Base-by-base conservation (phyloP, 2,888 invertebrate species). In the Chrysomela aeneicollis region DNA sequence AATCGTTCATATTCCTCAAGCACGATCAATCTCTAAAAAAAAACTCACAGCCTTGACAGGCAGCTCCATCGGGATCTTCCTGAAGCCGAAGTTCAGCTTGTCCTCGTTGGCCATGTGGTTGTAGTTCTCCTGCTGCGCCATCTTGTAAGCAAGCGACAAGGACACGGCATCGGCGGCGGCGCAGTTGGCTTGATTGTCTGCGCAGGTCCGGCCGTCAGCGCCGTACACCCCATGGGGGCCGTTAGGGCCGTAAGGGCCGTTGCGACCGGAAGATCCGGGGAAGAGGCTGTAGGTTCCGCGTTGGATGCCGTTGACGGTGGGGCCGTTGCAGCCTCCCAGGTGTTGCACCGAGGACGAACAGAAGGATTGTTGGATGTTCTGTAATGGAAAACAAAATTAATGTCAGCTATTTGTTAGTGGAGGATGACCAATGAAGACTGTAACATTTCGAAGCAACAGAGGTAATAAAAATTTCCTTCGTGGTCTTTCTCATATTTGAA, bases 21-120 rank as follows among this genome's bases (percentile, higher is more conserved):
- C n/a, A n/a, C n/a, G n/a, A n/a, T n/a, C n/a, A n/a, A n/a, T n/a
- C n/a, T n/a, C n/a, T n/a, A n/a, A n/a, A n/a, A n/a, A n/a, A n/a
- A n/a, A 42, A 63, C 51, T 57, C 59, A 67, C 55, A 42, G 60
- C 53, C 19, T 52, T 59, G 21, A 37, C 57, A 10, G 79, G 76
- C 0, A 78, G 76, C 57, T 87, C 84, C 15, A 80, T 74, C 1
- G 87, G 88, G 12, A 82, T 64, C 15, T 82, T 83, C 9, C 81
- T 79, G 65, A 85, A 87, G 1, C 87, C 88, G 68, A 84, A 87
- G 3, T 84, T 78, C 6, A 88, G 73, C 67, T 82, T 83, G 8
- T 85, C 85, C 74, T 87, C 87, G 12, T 54, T 50, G 17, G 65
- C 54, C 12, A 55, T 55, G 0, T 83, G 82, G 5, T 83, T 79